phyloP scores from a whole-genome alignment of 1,140 invertebrate genomes.

The Manduca sexta region DNA sequence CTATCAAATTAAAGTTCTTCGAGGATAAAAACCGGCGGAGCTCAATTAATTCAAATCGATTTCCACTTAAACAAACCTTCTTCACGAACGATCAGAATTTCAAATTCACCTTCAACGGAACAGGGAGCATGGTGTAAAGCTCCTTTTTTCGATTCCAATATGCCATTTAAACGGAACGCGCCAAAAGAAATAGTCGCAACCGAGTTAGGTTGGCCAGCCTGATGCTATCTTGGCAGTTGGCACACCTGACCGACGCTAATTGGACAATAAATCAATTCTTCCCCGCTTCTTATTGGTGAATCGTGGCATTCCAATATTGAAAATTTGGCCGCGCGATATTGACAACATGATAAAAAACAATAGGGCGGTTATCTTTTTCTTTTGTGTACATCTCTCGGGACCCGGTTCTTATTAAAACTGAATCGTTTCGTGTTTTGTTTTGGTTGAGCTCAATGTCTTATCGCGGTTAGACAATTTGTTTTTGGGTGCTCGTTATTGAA shows the following conservation, averaged over 20 bases:
- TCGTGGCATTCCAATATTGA: conserved; percentile 72
- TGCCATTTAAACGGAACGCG: conserved; percentile 67
- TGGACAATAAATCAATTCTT: conserved; percentile 74
- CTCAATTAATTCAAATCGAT: conserved; percentile 69
- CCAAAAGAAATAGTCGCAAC: conserved; percentile 66
- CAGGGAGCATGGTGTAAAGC: conserved; percentile 62
- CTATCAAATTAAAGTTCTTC: conserved; percentile 67
- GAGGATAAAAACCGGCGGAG: conserved; percentile 36
- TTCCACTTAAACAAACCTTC: conserved; percentile 59
- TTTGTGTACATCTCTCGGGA: conserved; percentile 67
- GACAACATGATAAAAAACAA: conserved; percentile 73
- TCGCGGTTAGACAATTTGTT: conserved; percentile 69
- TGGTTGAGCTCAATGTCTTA: conserved; percentile 48
- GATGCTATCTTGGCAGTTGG: conserved; percentile 73
- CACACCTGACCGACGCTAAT: conserved; percentile 73
- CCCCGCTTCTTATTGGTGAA: conserved; percentile 72
- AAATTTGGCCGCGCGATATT: conserved; percentile 73
- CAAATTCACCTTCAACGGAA: conserved; percentile 57
- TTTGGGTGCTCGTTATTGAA: conserved; percentile 62
- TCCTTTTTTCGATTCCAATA: conserved; percentile 70
- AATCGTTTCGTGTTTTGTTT: conserved; percentile 60
- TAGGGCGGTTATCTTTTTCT: conserved; percentile 67
- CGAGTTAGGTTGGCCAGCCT: conserved; percentile 66
- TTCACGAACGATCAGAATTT: conserved; percentile 67
- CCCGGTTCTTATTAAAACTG: conserved; percentile 64